phyloP scores from a whole-genome alignment of 64 coral and sea anemone genomes.

The Orbicella faveolata region DNA sequence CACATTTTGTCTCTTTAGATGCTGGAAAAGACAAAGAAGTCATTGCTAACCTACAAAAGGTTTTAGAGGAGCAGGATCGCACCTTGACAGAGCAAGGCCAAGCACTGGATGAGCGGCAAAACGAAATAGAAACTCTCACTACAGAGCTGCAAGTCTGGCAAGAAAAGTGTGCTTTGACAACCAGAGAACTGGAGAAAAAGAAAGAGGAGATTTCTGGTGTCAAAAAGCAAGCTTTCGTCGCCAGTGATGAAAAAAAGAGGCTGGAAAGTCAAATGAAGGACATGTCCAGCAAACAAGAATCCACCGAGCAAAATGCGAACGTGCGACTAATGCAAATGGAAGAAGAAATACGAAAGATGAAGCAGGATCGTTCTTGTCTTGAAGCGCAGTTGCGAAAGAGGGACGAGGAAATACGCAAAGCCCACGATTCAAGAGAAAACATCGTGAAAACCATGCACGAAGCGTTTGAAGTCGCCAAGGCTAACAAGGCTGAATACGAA shows the following conservation, averaged over 20 bases:
- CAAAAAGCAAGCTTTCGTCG: not conserved
- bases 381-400: slow-evolving; percentile 15
- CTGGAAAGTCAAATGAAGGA: not conserved
- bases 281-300: not conserved
- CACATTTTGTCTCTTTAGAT: slow-evolving; percentile 16
- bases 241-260: not conserved
- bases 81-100: slow-evolving; percentile 66
- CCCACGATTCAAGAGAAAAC: slow-evolving; percentile 45
- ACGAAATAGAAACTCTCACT: slow-evolving; percentile 62
- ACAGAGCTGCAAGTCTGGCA: slow-evolving; percentile 41
- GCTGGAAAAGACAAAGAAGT: slow-evolving; percentile 47
- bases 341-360: slow-evolving; percentile 53
- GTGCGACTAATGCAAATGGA: slow-evolving; percentile 17
- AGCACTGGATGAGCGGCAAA: slow-evolving; percentile 61
- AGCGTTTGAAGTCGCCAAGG: slow-evolving; percentile 40
- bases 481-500: slow-evolving; percentile 60
- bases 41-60: slow-evolving; percentile 37
- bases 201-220: slow-evolving; percentile 5
- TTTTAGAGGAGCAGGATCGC: slow-evolving; percentile 50
- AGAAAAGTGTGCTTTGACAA: slow-evolving; percentile 9
- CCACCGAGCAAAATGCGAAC: not conserved
- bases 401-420: slow-evolving; percentile 38
- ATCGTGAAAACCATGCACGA: slow-evolving; percentile 55
- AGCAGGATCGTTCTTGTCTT: not conserved
- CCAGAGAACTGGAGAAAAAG: slow-evolving; percentile 54